Base-by-base conservation (phyloP, 2,888 invertebrate genomes). In the Allophyes oxyacanthae region DNA sequence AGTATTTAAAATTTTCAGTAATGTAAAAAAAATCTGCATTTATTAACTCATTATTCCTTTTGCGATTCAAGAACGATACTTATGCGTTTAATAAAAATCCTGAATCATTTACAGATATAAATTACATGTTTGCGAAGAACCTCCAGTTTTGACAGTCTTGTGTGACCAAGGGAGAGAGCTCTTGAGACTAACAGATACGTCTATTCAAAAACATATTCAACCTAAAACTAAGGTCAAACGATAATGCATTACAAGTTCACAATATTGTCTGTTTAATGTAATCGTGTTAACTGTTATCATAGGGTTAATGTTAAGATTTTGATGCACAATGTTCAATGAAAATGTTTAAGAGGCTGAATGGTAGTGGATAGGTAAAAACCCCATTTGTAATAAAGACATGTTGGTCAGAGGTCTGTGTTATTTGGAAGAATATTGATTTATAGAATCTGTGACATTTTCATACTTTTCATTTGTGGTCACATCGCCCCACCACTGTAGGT, bases 211-310 rank as follows among this genome's bases (percentile, higher is more conserved):
- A 75, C 41, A 46, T 48, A 50, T 65, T 75, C 59, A 77, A 60
- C 72, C 74, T 81, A 76, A 77, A 75, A 78, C 69, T 86, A 84
- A 84, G 83, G 77, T 85, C 83, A 79, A 81, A 80, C 81, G 77
- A 73, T 79, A 82, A 82, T 77, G 85, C 86, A 85, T 88, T 83
- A 85, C 84, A 88, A 86, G 83, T 87, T 90, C 86, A 89, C 85
- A 71, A 68, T 68, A 70, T 73, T 82, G 82, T 90, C 82, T 86
- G 85, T 88, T 80, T 83, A 81, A 81, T 88, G 84, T 91, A 88
- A 86, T 87, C 85, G 81, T 88, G 86, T 85, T 86, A 87, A 87
- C 85, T 88, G 87, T 89, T 89, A 87, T 84, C 84, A 83, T 90
- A 90, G 85, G 79, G 73, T 86, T 85, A 83, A 78, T 83, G 73